Conservation (phyloP, 2,113 vertebrate species). For the western clawed frog (Xenopus tropicalis) region UCB_Xtro_10.0 CM004445.2:134210001-134210500, state of each 20-base stretch:
- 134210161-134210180: slow-evolving; percentile 36
- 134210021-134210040: slow-evolving; percentile 22
- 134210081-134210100: slow-evolving; percentile 22
- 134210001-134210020: slow-evolving; percentile 30
- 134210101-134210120: slow-evolving; percentile 42
- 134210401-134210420: slow-evolving; percentile 43
- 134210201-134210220: slow-evolving; percentile 14
- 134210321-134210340: slow-evolving; percentile 9
- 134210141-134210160: slow-evolving; percentile 38
- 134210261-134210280: background rate
- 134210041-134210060: slow-evolving; percentile 54
- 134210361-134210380: slow-evolving; percentile 19
- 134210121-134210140: slow-evolving; percentile 38
- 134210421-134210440: slow-evolving; percentile 14
- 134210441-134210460: slow-evolving; percentile 29
- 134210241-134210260: background rate
- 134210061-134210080: background rate
- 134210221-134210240: background rate
- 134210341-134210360: slow-evolving; percentile 34
- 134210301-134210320: background rate
- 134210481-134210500: slow-evolving; percentile 8
- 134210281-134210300: slow-evolving; percentile 21
- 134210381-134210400: slow-evolving; percentile 37
- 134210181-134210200: slow-evolving; percentile 32
- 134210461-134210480: background rate